Base-by-base conservation (phyloP, 2,113 vertebrate genomes). In the Nesoenas mayeri region DNA sequence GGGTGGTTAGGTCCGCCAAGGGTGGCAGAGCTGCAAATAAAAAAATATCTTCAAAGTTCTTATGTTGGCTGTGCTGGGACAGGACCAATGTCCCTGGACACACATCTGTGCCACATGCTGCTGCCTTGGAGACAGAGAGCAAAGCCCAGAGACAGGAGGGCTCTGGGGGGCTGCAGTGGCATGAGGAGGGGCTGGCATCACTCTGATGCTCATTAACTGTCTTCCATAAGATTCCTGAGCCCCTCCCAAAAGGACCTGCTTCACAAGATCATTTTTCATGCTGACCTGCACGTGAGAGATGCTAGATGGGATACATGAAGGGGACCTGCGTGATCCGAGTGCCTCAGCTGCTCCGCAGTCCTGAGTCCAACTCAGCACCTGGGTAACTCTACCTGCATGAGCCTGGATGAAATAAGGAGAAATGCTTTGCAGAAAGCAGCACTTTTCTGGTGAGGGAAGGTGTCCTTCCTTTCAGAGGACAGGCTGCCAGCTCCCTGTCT, bases 241-340 rank as follows among this genome's bases (percentile, higher is more conserved):
- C 56, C 15, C 89, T 89, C 65, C 66, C 80, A 5, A 40, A 75
- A 51, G 79, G 38, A 58, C 1, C 31, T 36, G 32, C 64, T 38
- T 32, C 73, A 19, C 10, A 7, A 29, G 58, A 15, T 28, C 3
- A 0, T 7, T 66, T 36, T 38, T 28, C 21, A 7, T 15, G 56
- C 73, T 8, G 40, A 19, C 19, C 56, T 13, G 20, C 34, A 0
- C 0, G 1, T 3, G 69, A 81, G 69, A 2, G 2, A 6, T 9
- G 80, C 87, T 2, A 0, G 73, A 10, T 20, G 1, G 26, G 47
- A 5, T 28, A 56, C 36, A 25, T 9, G 26, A 44, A 44, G 73
- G 69, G 50, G 47, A 40, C 11, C 24, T 0, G 1, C 0, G 19
- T 0, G 34, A 22, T 14, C 6, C 17, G 7, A 47, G n/a, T n/a